Base-by-base conservation (phyloP, 2,888 invertebrate species). In the Parochlus steinenii region DNA sequence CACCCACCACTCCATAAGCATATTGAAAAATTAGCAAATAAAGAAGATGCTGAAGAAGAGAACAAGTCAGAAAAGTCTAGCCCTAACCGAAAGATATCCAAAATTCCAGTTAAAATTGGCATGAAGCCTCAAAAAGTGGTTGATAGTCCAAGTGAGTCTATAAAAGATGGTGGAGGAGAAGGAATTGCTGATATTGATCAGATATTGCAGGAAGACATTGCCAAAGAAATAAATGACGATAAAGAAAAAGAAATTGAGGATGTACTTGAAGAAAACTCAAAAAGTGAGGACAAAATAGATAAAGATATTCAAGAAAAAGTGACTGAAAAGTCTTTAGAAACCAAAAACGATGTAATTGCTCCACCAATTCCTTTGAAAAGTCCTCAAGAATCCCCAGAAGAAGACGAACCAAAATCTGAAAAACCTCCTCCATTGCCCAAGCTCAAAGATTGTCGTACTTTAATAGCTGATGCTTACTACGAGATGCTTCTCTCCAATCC, bases 391-490 rank as follows among this genome's bases (percentile, higher is more conserved):
- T 39, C 61, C 61, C 0, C 44, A 62, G 40, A 64, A 61, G 0
- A 38, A 58, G 35, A 58, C 62, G 36, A 16, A 33, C 25, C 30
- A 25, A 8, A 27, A 12, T 38, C 35, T 32, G 33, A 32, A 25
- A 11, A 33, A 22, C 59, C 62, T 4, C 58, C 59, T 3, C 59
- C 64, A 6, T 44, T 61, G 39, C 63, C 63, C 3, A 62, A 62
- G 43, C 63, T 65, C 1, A 62, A 68, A 20, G 69, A 68, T 40
- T 71, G 71, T 23, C 63, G 68, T 35, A 71, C 71, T 7, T 52
- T 67, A 15, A 69, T 73, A n/a, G 80, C 81, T 0, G 78, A 81
- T 44, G 76, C 80, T 3, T 86, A 82, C 52, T 74, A 79, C 40
- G 82, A 82, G 42, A 77, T 81, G 52, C 51, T 85, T 12, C 63